These are phyloP conservation scores for Oenanthe oenanthe DNA, from an alignment of 2,113 vertebrate genomes.

Conservation along the genomic window DNA sequence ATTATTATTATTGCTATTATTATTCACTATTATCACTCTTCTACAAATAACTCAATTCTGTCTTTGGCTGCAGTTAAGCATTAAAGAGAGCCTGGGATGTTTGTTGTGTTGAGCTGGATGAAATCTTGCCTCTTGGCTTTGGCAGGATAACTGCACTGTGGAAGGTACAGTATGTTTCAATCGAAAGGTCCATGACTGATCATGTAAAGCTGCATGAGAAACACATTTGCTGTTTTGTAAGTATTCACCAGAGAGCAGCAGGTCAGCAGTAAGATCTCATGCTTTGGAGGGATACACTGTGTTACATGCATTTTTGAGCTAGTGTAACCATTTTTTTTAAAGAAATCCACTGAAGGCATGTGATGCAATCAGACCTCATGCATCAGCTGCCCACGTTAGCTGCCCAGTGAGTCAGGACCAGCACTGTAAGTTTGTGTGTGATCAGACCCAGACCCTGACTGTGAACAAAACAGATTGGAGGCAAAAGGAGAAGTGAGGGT, in stretches of 20 bases:
- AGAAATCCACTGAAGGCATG: not conserved
- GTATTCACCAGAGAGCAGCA: not conserved
- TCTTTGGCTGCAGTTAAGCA: not conserved
- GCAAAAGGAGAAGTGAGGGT: not conserved
- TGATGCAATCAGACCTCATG: not conserved
- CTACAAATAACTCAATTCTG: not conserved
- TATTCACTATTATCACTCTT: not conserved
- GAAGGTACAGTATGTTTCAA: not conserved
- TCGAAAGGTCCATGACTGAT: not conserved
- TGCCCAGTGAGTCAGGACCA: not conserved
- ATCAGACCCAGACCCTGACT: not conserved
- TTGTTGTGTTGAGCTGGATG: not conserved
- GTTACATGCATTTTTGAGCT: not conserved
- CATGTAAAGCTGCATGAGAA: constrained; percentile 1
- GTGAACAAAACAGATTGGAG: not conserved
- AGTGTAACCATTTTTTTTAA: not conserved
- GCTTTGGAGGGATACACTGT: constrained; percentile 27
- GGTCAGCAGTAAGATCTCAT: not conserved
- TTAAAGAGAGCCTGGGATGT: not conserved
- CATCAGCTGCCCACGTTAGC: not conserved
- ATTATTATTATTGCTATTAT: not conserved
- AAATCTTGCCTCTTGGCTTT: not conserved
- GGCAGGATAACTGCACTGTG: not conserved
- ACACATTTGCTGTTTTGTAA: constrained; percentile 9
- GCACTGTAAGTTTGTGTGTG: not conserved